phyloP scores from a whole-genome alignment of 2,888 invertebrate genomes.

The Phortica magna region DNA sequence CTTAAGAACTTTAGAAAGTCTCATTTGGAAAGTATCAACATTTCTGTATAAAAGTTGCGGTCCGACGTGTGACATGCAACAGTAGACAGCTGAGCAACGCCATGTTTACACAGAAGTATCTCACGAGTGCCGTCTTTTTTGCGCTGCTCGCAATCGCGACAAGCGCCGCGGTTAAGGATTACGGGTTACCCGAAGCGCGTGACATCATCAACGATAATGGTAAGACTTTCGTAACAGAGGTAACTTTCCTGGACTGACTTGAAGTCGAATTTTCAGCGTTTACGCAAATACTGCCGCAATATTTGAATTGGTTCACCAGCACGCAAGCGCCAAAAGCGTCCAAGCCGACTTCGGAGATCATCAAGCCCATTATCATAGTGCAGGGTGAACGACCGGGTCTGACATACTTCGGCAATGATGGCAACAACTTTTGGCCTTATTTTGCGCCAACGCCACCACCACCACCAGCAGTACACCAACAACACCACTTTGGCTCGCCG shows the following conservation, averaged over 20 bases:
- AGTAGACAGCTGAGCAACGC: neutral
- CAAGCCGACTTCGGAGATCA: neutral
- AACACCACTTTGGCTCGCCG: neutral
- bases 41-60: neutral
- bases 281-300: neutral
- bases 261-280: neutral
- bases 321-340: neutral
- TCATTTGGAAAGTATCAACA: neutral
- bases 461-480: neutral
- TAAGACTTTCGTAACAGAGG: neutral
- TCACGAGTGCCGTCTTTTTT: neutral
- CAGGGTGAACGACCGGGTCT: neutral
- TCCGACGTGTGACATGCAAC: neutral
- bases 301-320: neutral
- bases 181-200: neutral
- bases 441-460: no score
- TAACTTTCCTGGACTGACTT: neutral
- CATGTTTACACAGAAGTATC: neutral
- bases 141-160: neutral
- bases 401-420: neutral
- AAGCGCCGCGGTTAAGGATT: neutral
- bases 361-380: conserved; percentile 20
- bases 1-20: neutral
- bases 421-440: neutral
- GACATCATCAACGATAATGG: conserved; percentile 6